Base-by-base conservation (phyloP, 2,797 vertebrate species). In the Sebastolobus alascanus region DNA sequence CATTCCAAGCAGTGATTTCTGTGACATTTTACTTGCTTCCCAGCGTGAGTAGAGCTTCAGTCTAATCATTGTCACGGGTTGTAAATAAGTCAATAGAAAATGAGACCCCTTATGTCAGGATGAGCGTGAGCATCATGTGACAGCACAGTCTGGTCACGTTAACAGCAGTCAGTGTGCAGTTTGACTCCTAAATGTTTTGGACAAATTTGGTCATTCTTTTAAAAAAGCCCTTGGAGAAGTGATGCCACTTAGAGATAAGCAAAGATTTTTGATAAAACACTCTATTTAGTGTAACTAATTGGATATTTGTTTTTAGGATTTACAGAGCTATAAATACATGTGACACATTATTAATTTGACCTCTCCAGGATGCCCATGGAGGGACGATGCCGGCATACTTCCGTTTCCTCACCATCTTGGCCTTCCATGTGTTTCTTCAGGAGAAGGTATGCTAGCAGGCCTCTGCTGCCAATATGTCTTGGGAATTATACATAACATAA, bases 341-440 rank as follows among this genome's bases (percentile, higher is more conserved):
- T 43, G 40, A 43, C 40, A 16, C 40, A 43, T 43, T 43, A 43
- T 43, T 43, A 43, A 43, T 50, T 58, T 77, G 18, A 16, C 9
- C 14, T 72, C 55, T 6, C 66, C 88, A 99, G 98, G 96, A 95
- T 0, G 78, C 87, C 0, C 86, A 86, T 0, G 88, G 84, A 0
- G 92, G 92, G 25, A 89, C 92, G 56, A 99, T 99, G 98, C 98
- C 98, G 0, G 94, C 97, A 0, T 99, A 99, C 86, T 99, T 99
- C 89, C 97, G 97, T 18, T 99, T 99, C 93, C 97, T 99, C 87
- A 99, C 98, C 5, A 97, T 99, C 90, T 95, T 99, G 94, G 97
- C 98, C 68, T 99, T 99, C 91, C 98, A 99, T 0, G 93, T 98
- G 69, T 99, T 99, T 90, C 96, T 99, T 33, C 97, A 98, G 85